phyloP scores from a whole-genome alignment of 35 echinoderm and acorn worm genomes.

The Patiria miniata region DNA sequence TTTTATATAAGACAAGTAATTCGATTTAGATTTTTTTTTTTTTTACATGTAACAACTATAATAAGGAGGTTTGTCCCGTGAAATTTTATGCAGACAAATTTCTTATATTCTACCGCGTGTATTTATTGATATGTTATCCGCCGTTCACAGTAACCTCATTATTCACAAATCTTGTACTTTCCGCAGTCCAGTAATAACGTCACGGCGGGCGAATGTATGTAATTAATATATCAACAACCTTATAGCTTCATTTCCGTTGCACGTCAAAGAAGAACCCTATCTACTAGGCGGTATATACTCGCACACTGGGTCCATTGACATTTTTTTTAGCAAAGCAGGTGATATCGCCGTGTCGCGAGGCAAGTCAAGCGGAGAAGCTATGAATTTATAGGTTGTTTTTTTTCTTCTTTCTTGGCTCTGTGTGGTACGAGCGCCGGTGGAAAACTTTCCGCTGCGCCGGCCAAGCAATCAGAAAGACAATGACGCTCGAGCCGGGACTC shows the following conservation, averaged over 20 bases:
- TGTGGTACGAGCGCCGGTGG: conserved; percentile 25
- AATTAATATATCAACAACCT: conserved; percentile 30
- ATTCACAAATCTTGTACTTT: background rate
- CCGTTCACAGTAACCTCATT: too few species aligned
- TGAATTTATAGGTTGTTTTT: conserved; percentile 26
- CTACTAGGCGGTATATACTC: conserved; percentile 4
- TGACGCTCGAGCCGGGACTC: background rate
- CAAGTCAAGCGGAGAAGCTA: conserved; percentile 27
- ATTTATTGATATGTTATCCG: too few species aligned
- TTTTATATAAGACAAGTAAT: too few species aligned
- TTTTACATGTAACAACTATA: too few species aligned
- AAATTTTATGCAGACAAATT: too few species aligned
- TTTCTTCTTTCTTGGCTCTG: background rate
- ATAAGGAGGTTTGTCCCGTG: too few species aligned
- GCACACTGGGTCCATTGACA: conserved; percentile 20
- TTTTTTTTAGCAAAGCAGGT: conserved; percentile 29
- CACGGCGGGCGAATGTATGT: conserved; percentile 26
- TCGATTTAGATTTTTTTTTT: too few species aligned
- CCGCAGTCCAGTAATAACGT: conserved; percentile 13
- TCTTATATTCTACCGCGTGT: too few species aligned
- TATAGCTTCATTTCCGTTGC: conserved; percentile 31
- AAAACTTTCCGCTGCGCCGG: conserved; percentile 28
- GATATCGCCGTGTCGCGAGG: conserved; percentile 15
- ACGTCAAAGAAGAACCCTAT: background rate
- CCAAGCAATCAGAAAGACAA: conserved; percentile 17